Base-by-base conservation (phyloP, 1,140 invertebrate species). In the Phenacoccus solenopsis region DNA sequence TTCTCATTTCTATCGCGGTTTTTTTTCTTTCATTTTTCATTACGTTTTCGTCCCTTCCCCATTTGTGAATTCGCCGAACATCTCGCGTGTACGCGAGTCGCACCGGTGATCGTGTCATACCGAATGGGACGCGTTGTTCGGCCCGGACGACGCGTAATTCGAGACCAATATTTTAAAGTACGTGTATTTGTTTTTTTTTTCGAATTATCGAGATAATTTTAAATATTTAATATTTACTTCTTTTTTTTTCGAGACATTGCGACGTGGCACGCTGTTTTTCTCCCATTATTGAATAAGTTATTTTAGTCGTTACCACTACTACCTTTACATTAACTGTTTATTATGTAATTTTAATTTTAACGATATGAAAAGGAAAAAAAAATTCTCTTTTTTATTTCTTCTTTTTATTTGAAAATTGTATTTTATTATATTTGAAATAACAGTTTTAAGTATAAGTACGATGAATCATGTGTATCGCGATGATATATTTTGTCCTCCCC, bases 301-400 rank as follows among this genome's bases (percentile, higher is more conserved):
- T 49, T 49, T 49, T 49, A 49, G 38, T 49, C 16, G 38, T 49
- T 49, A 49, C 38, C 38, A 49, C 38, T 49, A 49, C 38, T 49
- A 49, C 38, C 38, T 49, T 49, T 49, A 49, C 38, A 49, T 49
- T 49, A 49, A 49, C 38, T 49, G 38, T 49, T 49, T 49, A 49
- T 49, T 49, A n/a, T 49, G n/a, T n/a, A n/a, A 49, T 49, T 49
- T 49, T 49, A 49, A 32, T 32, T 49, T 49, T 49, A 49, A 49
- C 38, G 38, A 16, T 49, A 9, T n/a, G n/a, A n/a, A n/a, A n/a
- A n/a, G n/a, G n/a, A n/a, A n/a, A n/a, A n/a, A n/a, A 49, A 9
- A 49, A 49, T 49, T 49, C 38, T 49, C 16, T 49, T 49, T 49
- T 49, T 49, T 49, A 49, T 49, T 49, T 49, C 38, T 49, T 49